Percentiles rank a stretch among this genome's conserved stretches.
phyloP scores from a whole-genome alignment of 2,113 vertebrate species.

The Tyrannus savana region DNA sequence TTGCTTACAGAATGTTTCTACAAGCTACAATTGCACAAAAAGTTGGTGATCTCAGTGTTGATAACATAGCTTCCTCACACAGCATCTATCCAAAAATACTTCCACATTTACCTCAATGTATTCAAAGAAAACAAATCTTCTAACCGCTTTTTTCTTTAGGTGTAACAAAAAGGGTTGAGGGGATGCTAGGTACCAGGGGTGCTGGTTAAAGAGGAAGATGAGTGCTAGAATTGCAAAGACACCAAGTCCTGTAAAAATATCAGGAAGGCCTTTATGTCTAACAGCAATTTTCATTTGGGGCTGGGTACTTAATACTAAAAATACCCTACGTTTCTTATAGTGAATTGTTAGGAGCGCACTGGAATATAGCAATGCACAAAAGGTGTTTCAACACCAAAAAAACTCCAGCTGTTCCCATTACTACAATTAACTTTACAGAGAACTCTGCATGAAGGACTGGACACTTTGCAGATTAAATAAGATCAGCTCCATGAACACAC shows the following conservation, averaged over 20 bases:
- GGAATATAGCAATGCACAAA: background rate
- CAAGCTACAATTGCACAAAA: background rate
- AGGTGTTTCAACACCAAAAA: background rate
- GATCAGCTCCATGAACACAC: background rate
- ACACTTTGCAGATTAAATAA: background rate
- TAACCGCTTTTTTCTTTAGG: background rate
- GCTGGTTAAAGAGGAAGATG: background rate
- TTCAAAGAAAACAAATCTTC: background rate
- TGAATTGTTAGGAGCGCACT: background rate
- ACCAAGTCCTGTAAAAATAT: background rate
- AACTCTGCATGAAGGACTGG: background rate
- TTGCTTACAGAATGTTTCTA: background rate
- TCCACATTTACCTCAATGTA: background rate
- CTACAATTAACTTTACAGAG: background rate
- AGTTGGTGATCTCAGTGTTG: background rate
- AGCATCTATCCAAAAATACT: background rate
- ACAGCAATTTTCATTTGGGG: background rate
- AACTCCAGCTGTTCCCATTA: background rate
- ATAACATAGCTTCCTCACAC: background rate
- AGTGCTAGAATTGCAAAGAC: background rate
- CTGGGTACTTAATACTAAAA: background rate
- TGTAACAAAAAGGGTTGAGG: background rate
- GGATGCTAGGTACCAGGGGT: accelerated
- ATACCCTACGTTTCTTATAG: background rate
- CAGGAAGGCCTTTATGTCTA: background rate